These are phyloP conservation scores for Mus spicilegus DNA, from an alignment of 2,113 vertebrate species.

Conservation along the genomic window DNA sequence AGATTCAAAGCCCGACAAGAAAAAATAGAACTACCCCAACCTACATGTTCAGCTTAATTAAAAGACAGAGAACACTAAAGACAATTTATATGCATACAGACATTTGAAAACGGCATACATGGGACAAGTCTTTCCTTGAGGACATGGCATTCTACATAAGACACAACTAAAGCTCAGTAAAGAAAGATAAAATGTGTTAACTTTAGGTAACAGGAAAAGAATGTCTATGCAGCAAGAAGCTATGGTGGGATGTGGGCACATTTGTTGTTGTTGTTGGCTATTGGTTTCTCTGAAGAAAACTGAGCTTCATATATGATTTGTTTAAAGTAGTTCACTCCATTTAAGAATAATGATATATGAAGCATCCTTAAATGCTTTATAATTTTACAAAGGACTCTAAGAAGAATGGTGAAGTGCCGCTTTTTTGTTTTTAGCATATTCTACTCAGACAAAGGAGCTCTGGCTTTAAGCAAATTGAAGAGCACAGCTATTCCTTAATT, in stretches of 20 bases:
- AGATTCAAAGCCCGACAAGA: neutral
- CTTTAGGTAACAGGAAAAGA: neutral
- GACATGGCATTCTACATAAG: neutral
- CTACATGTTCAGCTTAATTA: neutral
- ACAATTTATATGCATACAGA: neutral
- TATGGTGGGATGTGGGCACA: neutral
- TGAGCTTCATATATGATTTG: neutral
- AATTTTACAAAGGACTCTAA: constrained; percentile 4
- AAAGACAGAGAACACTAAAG: neutral
- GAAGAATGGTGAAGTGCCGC: constrained; percentile 20
- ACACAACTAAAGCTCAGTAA: neutral
- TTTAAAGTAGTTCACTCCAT: neutral
- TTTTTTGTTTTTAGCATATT: neutral
- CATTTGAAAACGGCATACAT: constrained; percentile 20
- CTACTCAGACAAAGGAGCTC: neutral
- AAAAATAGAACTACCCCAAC: neutral
- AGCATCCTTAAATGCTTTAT: neutral
- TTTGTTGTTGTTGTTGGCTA: neutral
- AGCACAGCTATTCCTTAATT: neutral
- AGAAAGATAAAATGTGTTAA: neutral
- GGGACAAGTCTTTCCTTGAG: neutral
- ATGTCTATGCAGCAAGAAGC: neutral
- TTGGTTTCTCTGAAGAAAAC: neutral
- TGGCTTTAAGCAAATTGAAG: constrained; percentile 32
- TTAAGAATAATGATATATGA: neutral